Evolutionary conservation across 1,140 invertebrate species (phyloP).

Genomic region (Drosophila sucinea): DNA sequence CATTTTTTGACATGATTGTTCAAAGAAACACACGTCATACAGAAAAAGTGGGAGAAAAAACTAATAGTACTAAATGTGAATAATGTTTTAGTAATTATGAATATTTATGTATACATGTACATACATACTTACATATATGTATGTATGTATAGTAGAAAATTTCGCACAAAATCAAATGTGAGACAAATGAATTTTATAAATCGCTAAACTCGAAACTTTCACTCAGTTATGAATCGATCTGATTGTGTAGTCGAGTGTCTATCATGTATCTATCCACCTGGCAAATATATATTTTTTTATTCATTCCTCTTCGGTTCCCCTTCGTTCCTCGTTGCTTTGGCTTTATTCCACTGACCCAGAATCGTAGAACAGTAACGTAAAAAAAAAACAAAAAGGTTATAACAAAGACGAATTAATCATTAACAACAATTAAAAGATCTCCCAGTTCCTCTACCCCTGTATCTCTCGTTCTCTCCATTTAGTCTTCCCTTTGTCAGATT

Average conservation of each 20-base stretch:
- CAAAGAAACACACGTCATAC: slow-evolving; percentile 5
- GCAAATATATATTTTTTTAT: neutral
- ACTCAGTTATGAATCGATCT: slow-evolving; percentile 5
- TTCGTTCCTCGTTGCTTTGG: slow-evolving; percentile 4
- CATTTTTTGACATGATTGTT: slow-evolving; percentile 25
- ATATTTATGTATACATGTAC: neutral
- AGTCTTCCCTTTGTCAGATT: neutral
- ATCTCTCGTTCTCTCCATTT: neutral
- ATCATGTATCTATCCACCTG: neutral
- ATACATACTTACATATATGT: neutral
- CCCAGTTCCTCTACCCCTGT: neutral
- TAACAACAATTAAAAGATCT: slow-evolving; percentile 21
- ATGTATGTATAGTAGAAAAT: neutral
- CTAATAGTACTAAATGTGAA: neutral
- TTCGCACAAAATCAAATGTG: neutral
- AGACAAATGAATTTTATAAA: slow-evolving; percentile 9
- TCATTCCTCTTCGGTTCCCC: neutral
- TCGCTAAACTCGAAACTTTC: neutral
- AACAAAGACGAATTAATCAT: slow-evolving; percentile 8
- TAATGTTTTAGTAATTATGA: too few relatives aligned
- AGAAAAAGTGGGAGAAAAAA: neutral
- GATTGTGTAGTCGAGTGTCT: slow-evolving; percentile 8
- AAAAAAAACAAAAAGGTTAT: neutral
- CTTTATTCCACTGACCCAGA: slow-evolving; percentile 55
- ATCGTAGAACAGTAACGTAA: slow-evolving; percentile 26